Evolutionary conservation across 2,888 invertebrate genomes (phyloP).

Genomic region (Caenorhabditis sp.): DNA sequence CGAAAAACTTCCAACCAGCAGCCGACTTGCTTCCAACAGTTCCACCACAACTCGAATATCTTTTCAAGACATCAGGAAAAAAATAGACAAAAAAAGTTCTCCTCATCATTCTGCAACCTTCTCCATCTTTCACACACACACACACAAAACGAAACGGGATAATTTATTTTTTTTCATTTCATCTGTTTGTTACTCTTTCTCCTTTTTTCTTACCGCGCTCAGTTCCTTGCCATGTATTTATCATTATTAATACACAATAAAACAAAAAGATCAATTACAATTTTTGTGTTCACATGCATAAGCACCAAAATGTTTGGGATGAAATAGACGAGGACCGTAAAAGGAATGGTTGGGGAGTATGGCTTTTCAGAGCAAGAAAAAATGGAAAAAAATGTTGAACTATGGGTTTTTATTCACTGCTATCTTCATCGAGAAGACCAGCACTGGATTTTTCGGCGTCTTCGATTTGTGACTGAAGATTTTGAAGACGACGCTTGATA

Average conservation of each 20-base stretch:
- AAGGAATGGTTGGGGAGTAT: conserved; percentile 3
- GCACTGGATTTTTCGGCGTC: conserved; percentile 33
- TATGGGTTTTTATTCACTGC: background rate
- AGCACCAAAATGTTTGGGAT: background rate
- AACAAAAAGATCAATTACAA: conserved; percentile 8
- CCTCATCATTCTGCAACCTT: conserved; percentile 1
- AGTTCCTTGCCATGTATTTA: conserved; percentile 37
- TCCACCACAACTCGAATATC: conserved; percentile 69
- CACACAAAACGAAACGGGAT: conserved; percentile 26
- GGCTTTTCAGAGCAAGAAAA: background rate
- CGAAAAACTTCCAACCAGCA: conserved; percentile 69
- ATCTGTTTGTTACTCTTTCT: conserved; percentile 1
- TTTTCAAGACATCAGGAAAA: conserved; percentile 60
- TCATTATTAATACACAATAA: conserved; percentile 2
- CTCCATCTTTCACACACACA: conserved; percentile 15
- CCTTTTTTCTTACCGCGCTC: too few species aligned
- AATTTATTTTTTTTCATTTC: conserved; percentile 9
- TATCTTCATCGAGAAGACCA: conserved; percentile 32
- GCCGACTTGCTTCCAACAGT: conserved; percentile 65
- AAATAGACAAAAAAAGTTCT: conserved; percentile 15
- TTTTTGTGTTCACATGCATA: background rate
- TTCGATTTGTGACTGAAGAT: conserved; percentile 34
- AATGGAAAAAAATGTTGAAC: background rate
- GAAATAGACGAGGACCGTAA: background rate
- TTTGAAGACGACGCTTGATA: conserved; percentile 38